Percentiles rank a stretch among this genome's conserved stretches.
Conservation (phyloP, 1,140 invertebrate species). For the Cyrtorhinus lividipennis region DNA sequence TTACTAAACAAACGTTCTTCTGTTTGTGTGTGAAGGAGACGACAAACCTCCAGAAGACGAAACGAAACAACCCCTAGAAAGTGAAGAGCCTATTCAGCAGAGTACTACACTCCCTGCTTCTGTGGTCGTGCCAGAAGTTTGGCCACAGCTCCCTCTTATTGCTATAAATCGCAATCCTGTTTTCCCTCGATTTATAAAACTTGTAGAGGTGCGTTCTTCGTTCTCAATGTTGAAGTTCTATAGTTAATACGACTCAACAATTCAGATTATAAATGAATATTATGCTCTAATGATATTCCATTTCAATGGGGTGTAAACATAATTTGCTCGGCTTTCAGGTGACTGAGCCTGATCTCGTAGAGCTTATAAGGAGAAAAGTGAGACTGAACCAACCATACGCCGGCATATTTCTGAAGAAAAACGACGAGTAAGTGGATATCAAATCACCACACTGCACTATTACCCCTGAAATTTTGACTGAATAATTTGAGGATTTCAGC, state of each 20-base stretch:
- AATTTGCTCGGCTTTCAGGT: no score
- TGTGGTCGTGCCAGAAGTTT: constrained; percentile 89
- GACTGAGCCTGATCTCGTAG: constrained; percentile 72
- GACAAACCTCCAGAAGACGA: neutral
- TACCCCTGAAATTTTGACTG: neutral
- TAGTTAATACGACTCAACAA: no score
- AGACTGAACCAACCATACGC: constrained; percentile 93
- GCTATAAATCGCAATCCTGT: constrained; percentile 88
- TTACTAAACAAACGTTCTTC: no score
- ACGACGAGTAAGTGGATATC: constrained; percentile 53
- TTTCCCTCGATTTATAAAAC: constrained; percentile 96
- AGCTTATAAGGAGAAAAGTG: constrained; percentile 85
- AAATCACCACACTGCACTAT: neutral
- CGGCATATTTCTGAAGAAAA: constrained; percentile 91
- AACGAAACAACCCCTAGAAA: neutral
- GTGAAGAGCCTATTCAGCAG: neutral
- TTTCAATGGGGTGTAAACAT: no score
- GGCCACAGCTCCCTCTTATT: constrained; percentile 90
- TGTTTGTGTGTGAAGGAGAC: neutral
- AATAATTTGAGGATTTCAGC: constrained; percentile 29
- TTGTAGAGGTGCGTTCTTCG: constrained; percentile 77
- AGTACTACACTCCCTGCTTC: constrained; percentile 50
- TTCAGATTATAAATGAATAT: neutral
- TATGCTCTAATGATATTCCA: no score
- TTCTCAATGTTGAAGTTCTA: no score